Evolutionary conservation across 2,797 vertebrate genomes (phyloP), one percentile per base, ranked within the genome.

Genomic region (Micrastur ruficollis): DNA sequence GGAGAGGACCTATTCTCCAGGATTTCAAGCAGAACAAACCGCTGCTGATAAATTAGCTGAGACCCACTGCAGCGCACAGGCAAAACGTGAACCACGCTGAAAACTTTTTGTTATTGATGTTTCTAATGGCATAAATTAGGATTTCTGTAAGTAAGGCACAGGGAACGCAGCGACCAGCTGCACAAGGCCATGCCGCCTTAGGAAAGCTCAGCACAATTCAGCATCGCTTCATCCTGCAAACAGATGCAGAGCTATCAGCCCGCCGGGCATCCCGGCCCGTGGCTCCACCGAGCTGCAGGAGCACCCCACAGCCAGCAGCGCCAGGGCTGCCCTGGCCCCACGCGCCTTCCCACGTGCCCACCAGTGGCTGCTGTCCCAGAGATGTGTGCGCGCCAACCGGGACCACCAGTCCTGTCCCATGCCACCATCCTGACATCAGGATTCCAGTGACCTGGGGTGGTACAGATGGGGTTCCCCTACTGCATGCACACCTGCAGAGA

Each of bases 281-380:
- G 14, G 20, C 58, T 34, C 3, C 2, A 25, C 42, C 3, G 2
- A 47, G 52, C 55, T 26, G 14, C 0, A 2, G 34, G 23, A 49
- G 13, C 34, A 13, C 3, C 17, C 47, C 42, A 26, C 5, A 16
- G 42, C 38, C 55, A 16, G 21, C 0, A 0, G 8, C 1, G 1
- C 12, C 27, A 3, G 26, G 14, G 15, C 61, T 84, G 56, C 12
- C 49, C n/a, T 12, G 59, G 29, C 31, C 42, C 25, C 47, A 22
- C 0, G 0, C 1, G 9, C 17, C 40, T 6, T 42, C 56, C n/a
- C 0, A 0, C 0, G 0, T 25, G 26, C 42, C 59, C 2, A 0
- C 21, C 5, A 2, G 23, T 17, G 55, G 27, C 63, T 34, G 36
- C 55, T 65, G 20, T 19, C 46, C 75, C 44, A 19, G 19, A n/a